Conservation (phyloP, 2,888 invertebrate species). For the Athalia circularis region DNA sequence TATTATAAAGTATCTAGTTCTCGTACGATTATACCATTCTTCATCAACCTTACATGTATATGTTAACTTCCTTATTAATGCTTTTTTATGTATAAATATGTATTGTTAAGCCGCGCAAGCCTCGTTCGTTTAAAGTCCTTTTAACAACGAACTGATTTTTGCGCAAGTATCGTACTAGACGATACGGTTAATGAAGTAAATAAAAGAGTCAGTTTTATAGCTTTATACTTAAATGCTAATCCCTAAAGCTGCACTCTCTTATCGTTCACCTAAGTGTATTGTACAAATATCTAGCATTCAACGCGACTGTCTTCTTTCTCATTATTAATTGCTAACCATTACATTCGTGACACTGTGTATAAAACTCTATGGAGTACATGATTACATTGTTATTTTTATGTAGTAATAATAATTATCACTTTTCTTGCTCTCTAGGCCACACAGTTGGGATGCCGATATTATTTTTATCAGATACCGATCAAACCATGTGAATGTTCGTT, state of each 20-base stretch:
- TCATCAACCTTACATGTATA: conserved; percentile 72
- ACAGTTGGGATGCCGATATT: conserved; percentile 70
- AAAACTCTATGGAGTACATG: conserved; percentile 74
- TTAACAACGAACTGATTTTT: conserved; percentile 69
- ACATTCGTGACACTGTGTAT: conserved; percentile 74
- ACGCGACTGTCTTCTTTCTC: conserved; percentile 64
- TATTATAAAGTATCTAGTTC: conserved; percentile 71
- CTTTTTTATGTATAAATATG: conserved; percentile 73
- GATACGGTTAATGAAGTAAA: conserved; percentile 64
- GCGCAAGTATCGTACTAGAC: conserved; percentile 54
- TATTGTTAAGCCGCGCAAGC: conserved; percentile 71
- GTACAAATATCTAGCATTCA: conserved; percentile 74
- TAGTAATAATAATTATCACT: conserved; percentile 72
- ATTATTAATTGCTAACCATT: conserved; percentile 71
- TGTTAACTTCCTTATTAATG: conserved; percentile 73
- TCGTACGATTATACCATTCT: conserved; percentile 72
- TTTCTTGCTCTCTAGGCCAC: conserved; percentile 74
- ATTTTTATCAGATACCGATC: conserved; percentile 59
- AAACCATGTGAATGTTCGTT: conserved; percentile 62
- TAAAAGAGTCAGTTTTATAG: conserved; percentile 68
- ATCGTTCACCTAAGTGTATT: conserved; percentile 73
- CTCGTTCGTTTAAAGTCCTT: conserved; percentile 69
- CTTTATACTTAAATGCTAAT: conserved; percentile 69
- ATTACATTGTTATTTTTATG: conserved; percentile 68
- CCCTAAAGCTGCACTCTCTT: conserved; percentile 73